Evolutionary conservation across 92 coral and sea anemone species (phyloP), one percentile per base, ranked within the genome.

Genomic region (Micromussa lordhowensis): DNA sequence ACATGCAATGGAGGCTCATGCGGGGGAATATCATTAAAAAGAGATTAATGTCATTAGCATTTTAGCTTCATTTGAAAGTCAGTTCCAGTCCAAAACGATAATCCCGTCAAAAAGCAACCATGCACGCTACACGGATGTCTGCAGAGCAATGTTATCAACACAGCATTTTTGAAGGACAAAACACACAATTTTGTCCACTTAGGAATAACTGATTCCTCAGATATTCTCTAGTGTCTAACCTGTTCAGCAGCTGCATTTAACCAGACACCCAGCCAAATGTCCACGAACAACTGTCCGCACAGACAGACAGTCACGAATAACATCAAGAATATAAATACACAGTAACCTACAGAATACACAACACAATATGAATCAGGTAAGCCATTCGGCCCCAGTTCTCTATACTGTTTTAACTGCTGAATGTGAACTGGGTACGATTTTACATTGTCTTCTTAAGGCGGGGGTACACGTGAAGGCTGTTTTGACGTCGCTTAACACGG

Each of bases 241-340:
- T 88, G 70, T 19, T 75, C 78, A 58, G 89, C 87, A 6, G 94
- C 91, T 40, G 91, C 85, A 30, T 94, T 91, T n/a, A 94, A 91
- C 97, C 97, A 94, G 80, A 85, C 75, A 19, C 94, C 84, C 26
- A 96, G 93, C 99, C 99, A 96, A 51, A 94, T 90, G 38, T 96
- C 99, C 22, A 89, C 82, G 82, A 96, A 96, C 19, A 93, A 89
- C 89, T 91, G 92, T 32, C 94, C 19, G 68, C 93, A 86, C 48
- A 91, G 85, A 76, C 92, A 89, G 35, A 83, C 85, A 18, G 91
- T 49, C 64, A 92, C 40, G 79, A 95, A 88, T 44, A 96, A 32
- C 63, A 95, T 64, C 90, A 95, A 58, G 84, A 88, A 77, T 22
- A 85, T 1, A 83, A 85, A 91, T 4, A 87, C 84, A 63, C 87